Base-by-base conservation (phyloP, 2,797 vertebrate genomes). In the Peromyscus aztecus region DNA sequence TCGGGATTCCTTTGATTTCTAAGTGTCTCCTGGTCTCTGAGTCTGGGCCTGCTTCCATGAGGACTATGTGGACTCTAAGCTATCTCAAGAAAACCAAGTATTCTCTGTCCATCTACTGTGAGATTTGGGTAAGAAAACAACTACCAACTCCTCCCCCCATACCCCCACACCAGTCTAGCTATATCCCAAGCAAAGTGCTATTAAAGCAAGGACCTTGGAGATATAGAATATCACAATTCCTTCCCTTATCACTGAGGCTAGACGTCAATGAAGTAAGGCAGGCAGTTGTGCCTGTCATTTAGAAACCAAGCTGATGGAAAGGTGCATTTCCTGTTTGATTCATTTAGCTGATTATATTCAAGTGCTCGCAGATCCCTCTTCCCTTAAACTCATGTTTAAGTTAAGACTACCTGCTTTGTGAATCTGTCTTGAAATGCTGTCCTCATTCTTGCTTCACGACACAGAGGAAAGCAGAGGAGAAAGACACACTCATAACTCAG, bases 351-450 rank as follows among this genome's bases (percentile, higher is more conserved):
- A 55, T 43, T 61, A 55, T 37, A 34, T 21, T 49, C 8, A 59
- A 61, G n/a, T 23, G 37, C 13, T 31, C n/a, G 21, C 21, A 76
- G 80, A 24, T 29, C 1, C 16, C 40, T 27, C 5, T 80, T 80
- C 91, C 52, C 37, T 3, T 80, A 77, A 92, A 85, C 21, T 46
- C 57, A 34, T 49, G 31, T n/a, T 52, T 43, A 84, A 77, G 67
- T 52, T 34, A 84, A 82, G 67, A 92, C 14, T 40, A 43, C 43
- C 21, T 63, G 34, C 16, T 23, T 88, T 88, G 23, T 49, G 83
- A 90, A 16, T 84, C 69, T 71, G 49, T 52, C 63, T 85, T 73
- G 52, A 95, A 97, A 87, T 21, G 52, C 63, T 73, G 24, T 69
- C 29, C 24, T 94, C 27, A 31, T 91, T 84, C 43, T 89, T 63